Conservation (phyloP, 1,140 invertebrate species). For the Orius insidiosus region DNA sequence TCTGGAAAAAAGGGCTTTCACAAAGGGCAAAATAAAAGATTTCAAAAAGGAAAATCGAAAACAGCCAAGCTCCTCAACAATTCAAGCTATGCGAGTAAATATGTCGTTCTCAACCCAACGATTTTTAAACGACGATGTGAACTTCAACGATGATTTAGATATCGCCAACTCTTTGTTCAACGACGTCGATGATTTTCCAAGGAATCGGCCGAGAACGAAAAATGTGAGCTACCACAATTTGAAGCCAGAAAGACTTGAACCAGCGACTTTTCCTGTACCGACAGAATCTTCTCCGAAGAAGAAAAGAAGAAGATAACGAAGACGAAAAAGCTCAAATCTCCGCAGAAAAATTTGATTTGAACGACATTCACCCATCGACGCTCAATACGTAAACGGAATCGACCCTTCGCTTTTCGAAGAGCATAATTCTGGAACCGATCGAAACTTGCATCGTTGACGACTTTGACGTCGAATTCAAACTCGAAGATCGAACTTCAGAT, state of each 20-base stretch:
- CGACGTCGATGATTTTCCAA: constrained; percentile 25
- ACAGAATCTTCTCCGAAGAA: constrained; percentile 17
- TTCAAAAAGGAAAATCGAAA: constrained; percentile 27
- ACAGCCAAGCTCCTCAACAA: constrained; percentile 19
- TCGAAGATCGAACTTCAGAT: constrained; percentile 6
- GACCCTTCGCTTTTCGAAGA: constrained; percentile 6
- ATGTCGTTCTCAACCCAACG: constrained; percentile 22
- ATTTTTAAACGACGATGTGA: constrained; percentile 13
- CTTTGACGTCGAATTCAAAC: constrained; percentile 17
- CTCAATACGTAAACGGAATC: constrained; percentile 15
- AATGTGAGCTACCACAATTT: constrained; percentile 41
- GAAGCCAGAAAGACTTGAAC: constrained; percentile 27
- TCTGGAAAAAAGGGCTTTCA: constrained; percentile 12
- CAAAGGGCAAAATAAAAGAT: constrained; percentile 30
- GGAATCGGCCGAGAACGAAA: constrained; percentile 39
- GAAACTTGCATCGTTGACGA: constrained; percentile 19
- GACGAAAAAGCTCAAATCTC: constrained; percentile 7
- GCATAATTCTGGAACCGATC: constrained; percentile 14
- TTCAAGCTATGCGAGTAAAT: constrained; percentile 16
- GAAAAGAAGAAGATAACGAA: constrained; percentile 8
- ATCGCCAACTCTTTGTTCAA: constrained; percentile 21
- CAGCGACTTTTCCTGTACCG: constrained; percentile 30
- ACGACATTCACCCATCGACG: constrained; percentile 8
- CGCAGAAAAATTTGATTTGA: constrained; percentile 5
- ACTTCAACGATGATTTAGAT: constrained; percentile 10